These are phyloP conservation scores for Meteorus cinctellus DNA, from an alignment of 2,888 invertebrate genomes.

Conservation along the genomic window DNA sequence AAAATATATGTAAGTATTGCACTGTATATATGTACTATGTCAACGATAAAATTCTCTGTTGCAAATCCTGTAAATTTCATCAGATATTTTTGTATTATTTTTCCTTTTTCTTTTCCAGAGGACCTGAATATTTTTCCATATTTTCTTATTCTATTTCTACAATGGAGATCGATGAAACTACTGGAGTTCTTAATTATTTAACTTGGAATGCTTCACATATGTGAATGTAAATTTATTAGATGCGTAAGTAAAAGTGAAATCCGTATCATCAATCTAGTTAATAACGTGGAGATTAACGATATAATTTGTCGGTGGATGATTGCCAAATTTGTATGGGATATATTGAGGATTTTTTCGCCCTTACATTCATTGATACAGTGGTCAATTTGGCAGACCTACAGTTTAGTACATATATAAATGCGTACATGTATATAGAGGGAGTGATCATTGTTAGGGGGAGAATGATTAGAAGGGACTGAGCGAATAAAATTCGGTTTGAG, in stretches of 20 bases:
- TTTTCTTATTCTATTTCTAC: too few species aligned
- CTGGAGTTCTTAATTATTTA: too few species aligned
- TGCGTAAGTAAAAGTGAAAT: conserved; percentile 63
- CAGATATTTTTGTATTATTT: too few species aligned
- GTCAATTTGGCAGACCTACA: conserved; percentile 15
- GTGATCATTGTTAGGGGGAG: conserved; percentile 8
- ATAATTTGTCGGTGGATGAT: conserved; percentile 69
- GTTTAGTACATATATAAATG: background rate
- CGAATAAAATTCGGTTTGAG: conserved; percentile 22
- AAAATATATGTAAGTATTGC: background rate
- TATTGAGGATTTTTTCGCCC: conserved; percentile 48
- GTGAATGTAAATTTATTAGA: conserved; percentile 4
- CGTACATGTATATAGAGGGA: background rate
- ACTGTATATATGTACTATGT: too few species aligned
- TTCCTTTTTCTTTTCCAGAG: too few species aligned
- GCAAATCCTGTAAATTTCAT: too few species aligned
- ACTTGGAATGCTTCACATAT: background rate
- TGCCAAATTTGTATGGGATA: conserved; percentile 68
- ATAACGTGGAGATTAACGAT: conserved; percentile 69
- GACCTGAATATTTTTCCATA: too few species aligned
- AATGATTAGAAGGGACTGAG: conserved; percentile 10
- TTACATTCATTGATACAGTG: conserved; percentile 27
- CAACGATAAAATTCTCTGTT: too few species aligned
- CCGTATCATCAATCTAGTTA: conserved; percentile 70
- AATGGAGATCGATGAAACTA: too few species aligned